Conservation (phyloP, 1,140 invertebrate species). For the Polypedilum vanderplanki region DNA sequence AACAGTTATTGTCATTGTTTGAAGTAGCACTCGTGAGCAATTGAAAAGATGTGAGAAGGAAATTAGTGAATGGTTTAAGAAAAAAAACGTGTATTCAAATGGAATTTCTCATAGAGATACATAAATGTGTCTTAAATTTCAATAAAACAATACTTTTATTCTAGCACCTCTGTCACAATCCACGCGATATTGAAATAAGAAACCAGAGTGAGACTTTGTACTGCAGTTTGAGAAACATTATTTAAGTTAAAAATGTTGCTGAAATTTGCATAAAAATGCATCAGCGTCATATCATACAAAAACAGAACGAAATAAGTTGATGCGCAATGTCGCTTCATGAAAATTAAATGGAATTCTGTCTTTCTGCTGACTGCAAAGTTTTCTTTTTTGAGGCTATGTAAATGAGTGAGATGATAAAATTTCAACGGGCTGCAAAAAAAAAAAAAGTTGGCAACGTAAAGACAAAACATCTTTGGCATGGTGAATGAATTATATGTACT, state of each 20-base stretch:
- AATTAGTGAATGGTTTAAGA: too few relatives aligned
- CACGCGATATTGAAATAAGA: constrained; percentile 8
- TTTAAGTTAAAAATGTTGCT: neutral
- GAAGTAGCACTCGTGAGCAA: too few relatives aligned
- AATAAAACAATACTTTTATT: too few relatives aligned
- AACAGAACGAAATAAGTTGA: neutral
- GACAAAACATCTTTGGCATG: neutral
- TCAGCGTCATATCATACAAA: constrained; percentile 19
- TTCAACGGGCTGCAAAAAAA: neutral
- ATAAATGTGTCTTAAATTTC: too few relatives aligned
- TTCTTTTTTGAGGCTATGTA: neutral
- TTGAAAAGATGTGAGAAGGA: too few relatives aligned
- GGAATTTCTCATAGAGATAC: too few relatives aligned
- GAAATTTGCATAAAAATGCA: constrained; percentile 27
- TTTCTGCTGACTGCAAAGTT: neutral
- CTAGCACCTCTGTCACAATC: neutral
- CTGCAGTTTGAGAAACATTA: neutral
- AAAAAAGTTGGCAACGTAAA: constrained; percentile 17
- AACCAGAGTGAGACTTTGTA: neutral
- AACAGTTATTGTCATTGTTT: constrained; percentile 10
- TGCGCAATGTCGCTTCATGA: constrained; percentile 6
- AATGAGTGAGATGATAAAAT: constrained; percentile 24
- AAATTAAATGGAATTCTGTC: constrained; percentile 7
- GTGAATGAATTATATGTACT: constrained; percentile 1
- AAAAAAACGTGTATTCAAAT: too few relatives aligned